Conservation (phyloP, 2,888 invertebrate species). For the Ganaspis brasiliensis region DNA sequence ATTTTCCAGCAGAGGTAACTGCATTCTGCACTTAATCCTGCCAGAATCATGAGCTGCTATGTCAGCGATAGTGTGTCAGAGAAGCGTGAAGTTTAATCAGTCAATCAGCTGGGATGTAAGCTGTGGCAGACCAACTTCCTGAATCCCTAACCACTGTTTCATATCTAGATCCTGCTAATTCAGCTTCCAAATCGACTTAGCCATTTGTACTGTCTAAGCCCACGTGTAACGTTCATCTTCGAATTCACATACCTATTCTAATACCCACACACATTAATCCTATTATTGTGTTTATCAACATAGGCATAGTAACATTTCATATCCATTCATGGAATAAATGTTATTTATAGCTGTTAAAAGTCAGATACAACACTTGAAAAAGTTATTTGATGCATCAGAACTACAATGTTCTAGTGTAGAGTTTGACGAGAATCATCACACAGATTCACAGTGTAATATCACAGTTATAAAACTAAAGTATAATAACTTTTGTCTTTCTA, state of each 20-base stretch:
- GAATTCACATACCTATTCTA: conserved; percentile 63
- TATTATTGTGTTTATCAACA: background rate
- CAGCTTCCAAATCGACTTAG: conserved; percentile 67
- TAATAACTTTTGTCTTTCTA: no score
- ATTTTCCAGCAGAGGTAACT: background rate
- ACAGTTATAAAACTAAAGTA: no score
- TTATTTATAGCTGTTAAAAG: no score
- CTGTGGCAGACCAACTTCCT: conserved; percentile 40
- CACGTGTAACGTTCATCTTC: conserved; percentile 66
- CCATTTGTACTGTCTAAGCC: conserved; percentile 64
- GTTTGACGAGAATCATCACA: no score
- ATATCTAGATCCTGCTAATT: conserved; percentile 66
- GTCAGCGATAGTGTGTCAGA: conserved; percentile 36
- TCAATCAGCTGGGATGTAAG: conserved; percentile 21
- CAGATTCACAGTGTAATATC: no score
- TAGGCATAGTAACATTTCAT: background rate
- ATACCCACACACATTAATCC: conserved; percentile 1
- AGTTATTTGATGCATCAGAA: no score
- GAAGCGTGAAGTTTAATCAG: conserved; percentile 36
- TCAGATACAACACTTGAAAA: no score
- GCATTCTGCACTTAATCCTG: conserved; percentile 23
- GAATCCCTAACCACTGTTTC: conserved; percentile 50
- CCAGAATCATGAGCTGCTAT: conserved; percentile 22
- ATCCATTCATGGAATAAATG: no score
- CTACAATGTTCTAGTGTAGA: no score